Percentiles rank a stretch among this genome's conserved stretches.
phyloP scores from a whole-genome alignment of 2,113 vertebrate species.

The Chloebia gouldiae region DNA sequence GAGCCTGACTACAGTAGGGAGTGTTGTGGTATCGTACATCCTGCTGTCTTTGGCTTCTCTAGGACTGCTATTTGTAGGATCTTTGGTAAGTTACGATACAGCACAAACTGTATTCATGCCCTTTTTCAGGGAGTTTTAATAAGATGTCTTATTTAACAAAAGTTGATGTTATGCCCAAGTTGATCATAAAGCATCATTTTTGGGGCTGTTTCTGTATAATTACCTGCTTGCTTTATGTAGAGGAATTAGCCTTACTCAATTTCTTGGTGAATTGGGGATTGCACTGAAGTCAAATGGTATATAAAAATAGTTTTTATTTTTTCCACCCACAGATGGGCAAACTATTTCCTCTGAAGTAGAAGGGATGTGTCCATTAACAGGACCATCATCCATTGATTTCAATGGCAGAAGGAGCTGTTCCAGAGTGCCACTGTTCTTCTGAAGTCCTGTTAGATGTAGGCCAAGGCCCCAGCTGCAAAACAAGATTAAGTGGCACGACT shows the following conservation, averaged over 20 bases:
- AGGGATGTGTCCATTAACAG: neutral
- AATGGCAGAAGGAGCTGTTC: neutral
- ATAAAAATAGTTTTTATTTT: neutral
- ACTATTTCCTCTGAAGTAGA: neutral
- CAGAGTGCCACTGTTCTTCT: neutral
- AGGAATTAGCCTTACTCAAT: neutral
- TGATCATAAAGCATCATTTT: neutral
- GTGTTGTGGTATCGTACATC: constrained; percentile 71
- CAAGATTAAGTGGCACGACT: neutral
- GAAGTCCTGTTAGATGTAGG: neutral
- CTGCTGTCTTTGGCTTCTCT: constrained; percentile 78
- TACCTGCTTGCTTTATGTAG: neutral
- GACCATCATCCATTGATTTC: neutral
- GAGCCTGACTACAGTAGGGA: constrained; percentile 71
- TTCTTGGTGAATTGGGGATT: neutral
- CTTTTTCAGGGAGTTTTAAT: neutral
- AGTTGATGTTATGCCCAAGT: neutral
- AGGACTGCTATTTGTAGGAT: constrained; percentile 73
- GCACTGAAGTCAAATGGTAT: neutral
- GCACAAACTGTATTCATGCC: neutral
- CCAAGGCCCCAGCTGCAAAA: neutral
- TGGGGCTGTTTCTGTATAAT: neutral
- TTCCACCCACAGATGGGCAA: neutral
- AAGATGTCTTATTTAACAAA: neutral
- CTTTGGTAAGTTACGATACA: constrained; percentile 75